Conservation (phyloP, 2,888 invertebrate species). For the Mellilla xanthometata region DNA sequence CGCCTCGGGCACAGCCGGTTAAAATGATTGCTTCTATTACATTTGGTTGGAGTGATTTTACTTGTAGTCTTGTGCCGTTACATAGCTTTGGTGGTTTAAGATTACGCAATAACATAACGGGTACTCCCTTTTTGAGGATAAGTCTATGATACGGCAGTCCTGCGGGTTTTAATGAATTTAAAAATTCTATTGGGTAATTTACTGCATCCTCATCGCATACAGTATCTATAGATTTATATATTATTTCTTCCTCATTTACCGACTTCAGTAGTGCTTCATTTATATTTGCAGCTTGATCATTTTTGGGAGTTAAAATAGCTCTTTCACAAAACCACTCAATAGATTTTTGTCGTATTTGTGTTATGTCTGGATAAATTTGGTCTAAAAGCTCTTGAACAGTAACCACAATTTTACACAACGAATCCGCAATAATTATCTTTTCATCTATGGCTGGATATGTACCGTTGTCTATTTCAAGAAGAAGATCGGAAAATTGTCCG, state of each 20-base stretch:
- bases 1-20: background rate
- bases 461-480: background rate
- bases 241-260: background rate
- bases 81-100: background rate
- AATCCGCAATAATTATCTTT: background rate
- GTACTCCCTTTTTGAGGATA: background rate
- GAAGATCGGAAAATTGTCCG: background rate
- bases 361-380: slow-evolving; percentile 1
- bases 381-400: background rate
- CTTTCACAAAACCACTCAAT: background rate
- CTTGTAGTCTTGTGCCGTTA: slow-evolving; percentile 1
- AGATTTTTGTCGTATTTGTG: background rate
- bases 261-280: background rate
- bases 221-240: background rate
- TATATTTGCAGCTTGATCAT: background rate
- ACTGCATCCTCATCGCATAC: background rate
- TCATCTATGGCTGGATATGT: background rate
- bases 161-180: background rate
- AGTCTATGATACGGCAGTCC: background rate
- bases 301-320: background rate
- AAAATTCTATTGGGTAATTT: background rate
- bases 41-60: background rate
- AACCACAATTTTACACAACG: background rate
- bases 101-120: background rate
- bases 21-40: background rate